Evolutionary conservation across 2,888 invertebrate species (phyloP).

Genomic region (Drosophila kambysellisi): DNA sequence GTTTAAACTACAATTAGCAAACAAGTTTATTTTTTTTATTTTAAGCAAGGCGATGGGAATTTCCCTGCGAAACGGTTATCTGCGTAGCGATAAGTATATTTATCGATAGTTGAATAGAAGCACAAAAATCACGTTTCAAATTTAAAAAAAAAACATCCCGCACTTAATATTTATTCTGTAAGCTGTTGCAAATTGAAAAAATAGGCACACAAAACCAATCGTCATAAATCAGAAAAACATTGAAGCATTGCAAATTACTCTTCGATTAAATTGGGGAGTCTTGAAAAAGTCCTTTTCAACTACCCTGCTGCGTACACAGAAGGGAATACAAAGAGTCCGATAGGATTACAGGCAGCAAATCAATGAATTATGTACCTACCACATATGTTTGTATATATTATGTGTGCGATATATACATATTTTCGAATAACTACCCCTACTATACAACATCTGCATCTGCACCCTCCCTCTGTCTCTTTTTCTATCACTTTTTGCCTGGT

Average conservation of each 20-base stretch:
- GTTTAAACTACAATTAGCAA: not conserved
- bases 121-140: not conserved
- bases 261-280: constrained; percentile 13
- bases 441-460: constrained; percentile 22
- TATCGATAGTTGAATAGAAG: not conserved
- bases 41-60: not conserved
- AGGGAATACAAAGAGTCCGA: constrained; percentile 18
- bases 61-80: not conserved
- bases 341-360: constrained; percentile 54
- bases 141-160: not conserved
- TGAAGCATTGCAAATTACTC: constrained; percentile 15
- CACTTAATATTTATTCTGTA: not conserved
- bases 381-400: not conserved
- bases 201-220: not conserved
- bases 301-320: constrained; percentile 41
- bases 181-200: not conserved
- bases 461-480: constrained; percentile 1
- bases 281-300: constrained; percentile 26
- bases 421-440: constrained; percentile 53
- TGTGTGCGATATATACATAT: constrained; percentile 2
- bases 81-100: not conserved
- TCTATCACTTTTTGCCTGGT: not conserved
- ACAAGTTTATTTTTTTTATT: not conserved
- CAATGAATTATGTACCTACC: constrained; percentile 63
- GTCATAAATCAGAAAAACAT: constrained; percentile 1